Conservation (phyloP, 1,140 invertebrate genomes). For the Drosophila pandora region DNA sequence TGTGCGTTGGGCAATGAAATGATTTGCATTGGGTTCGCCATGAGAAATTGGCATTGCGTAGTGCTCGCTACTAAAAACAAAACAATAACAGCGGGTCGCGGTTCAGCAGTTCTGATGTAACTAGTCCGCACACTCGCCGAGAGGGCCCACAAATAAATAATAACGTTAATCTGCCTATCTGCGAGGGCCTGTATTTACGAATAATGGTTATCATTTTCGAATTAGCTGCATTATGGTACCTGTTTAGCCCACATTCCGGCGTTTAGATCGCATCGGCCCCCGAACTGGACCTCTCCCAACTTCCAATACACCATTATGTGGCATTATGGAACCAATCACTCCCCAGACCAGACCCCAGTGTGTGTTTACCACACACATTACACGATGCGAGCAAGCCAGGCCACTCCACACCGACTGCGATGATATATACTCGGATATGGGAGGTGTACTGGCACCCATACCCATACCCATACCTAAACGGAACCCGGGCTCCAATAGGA, state of each 20-base stretch:
- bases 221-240: too few species aligned
- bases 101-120: not conserved
- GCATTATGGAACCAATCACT: not conserved
- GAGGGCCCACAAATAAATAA: too few species aligned
- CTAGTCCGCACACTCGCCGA: not conserved
- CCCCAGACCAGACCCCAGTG: not conserved
- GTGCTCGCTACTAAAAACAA: conserved; percentile 17
- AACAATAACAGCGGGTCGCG: not conserved
- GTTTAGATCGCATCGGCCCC: too few species aligned
- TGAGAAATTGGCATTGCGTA: conserved; percentile 64
- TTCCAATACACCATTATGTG: too few species aligned
- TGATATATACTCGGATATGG: conserved; percentile 46
- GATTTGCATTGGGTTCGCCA: conserved; percentile 64
- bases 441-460: conserved; percentile 6
- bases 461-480: not conserved
- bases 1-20: conserved; percentile 56
- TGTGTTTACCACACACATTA: conserved; percentile 75
- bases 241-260: too few species aligned
- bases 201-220: too few species aligned
- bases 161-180: too few species aligned
- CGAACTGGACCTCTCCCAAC: too few species aligned
- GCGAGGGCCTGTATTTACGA: too few species aligned
- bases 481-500: too few species aligned
- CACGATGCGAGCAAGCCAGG: conserved; percentile 68
- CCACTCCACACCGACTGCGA: conserved; percentile 58